Base-by-base conservation (phyloP, 2,113 vertebrate species). In the Shinisaurus crocodilurus region DNA sequence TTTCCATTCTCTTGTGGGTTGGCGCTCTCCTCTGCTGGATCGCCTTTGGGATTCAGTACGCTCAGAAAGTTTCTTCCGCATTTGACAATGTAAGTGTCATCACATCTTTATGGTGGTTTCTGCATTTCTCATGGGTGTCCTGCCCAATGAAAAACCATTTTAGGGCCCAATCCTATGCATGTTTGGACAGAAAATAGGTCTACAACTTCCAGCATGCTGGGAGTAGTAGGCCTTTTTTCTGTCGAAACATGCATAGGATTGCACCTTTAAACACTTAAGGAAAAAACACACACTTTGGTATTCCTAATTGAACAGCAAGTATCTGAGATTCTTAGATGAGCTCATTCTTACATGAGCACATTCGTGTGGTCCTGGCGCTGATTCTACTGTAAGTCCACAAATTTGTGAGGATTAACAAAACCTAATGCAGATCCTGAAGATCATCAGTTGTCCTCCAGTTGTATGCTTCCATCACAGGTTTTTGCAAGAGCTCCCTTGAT, bases 1-100 rank as follows among this genome's bases (percentile, higher is more conserved):
- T 98, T 93, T 98, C 98, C 82, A 95, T 98, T 91, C 97, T 98
- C 0, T 94, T 98, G 16, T 98, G 98, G 98, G 90, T 96, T 15
- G 98, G 98, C n/a, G 97, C 97, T 0, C 0, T 88, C 86, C 96
- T 98, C 88, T 98, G 98, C 92, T 98, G 98, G 96, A 96, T 98
- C 4, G 97, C 98, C 0, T 98, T 92, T 2, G 98, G 94, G 48
- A 97, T 98, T 91, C 96, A 97, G 90, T 74, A 94, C 81, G 63
- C 90, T 1, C 95, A 93, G 67, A 81, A 95, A 16, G 87, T 80
- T 1, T 50, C 95, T 0, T 89, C 92, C 0, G 81, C 97, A 63
- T 95, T 97, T 0, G 96, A 98, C 95, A 97, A 95, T 0, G 98
- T 98, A 96, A 96, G 98, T 83, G 32, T 1, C 13, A 12, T 80